phyloP scores from a whole-genome alignment of 2,888 invertebrate species.

The Euphydryas editha region DNA sequence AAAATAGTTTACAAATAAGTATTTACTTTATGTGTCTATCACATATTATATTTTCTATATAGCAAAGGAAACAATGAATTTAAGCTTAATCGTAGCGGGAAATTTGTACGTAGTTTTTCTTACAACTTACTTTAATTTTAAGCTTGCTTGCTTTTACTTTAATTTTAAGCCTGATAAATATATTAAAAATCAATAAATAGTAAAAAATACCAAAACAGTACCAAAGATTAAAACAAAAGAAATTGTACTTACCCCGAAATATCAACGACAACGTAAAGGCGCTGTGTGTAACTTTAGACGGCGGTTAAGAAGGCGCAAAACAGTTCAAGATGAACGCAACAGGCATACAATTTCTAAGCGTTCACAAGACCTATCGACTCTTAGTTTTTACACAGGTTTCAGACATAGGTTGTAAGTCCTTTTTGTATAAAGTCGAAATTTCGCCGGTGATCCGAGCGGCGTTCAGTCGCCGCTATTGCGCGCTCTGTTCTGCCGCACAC shows the following conservation, averaged over 20 bases:
- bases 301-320: conserved; percentile 46
- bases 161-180: background rate
- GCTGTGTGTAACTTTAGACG: conserved; percentile 42
- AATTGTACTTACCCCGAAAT: conserved; percentile 64
- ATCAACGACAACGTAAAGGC: conserved; percentile 56
- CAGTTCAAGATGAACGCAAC: conserved; percentile 55
- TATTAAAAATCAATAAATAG: background rate
- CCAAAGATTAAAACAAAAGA: conserved; percentile 54
- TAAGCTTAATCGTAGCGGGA: background rate
- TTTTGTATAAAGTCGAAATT: conserved; percentile 47
- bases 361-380: conserved; percentile 58
- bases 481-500: conserved; percentile 65
- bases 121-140: no score
- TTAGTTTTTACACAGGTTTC: conserved; percentile 66
- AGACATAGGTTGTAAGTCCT: conserved; percentile 53
- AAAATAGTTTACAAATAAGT: background rate
- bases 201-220: background rate
- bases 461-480: conserved; percentile 75
- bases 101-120: no score
- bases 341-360: conserved; percentile 50
- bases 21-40: background rate
- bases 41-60: no score
- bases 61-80: background rate
- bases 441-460: conserved; percentile 60
- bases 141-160: no score